Evolutionary conservation across 2,113 vertebrate genomes (phyloP).

Genomic region (Sakesphorus luctuosus): DNA sequence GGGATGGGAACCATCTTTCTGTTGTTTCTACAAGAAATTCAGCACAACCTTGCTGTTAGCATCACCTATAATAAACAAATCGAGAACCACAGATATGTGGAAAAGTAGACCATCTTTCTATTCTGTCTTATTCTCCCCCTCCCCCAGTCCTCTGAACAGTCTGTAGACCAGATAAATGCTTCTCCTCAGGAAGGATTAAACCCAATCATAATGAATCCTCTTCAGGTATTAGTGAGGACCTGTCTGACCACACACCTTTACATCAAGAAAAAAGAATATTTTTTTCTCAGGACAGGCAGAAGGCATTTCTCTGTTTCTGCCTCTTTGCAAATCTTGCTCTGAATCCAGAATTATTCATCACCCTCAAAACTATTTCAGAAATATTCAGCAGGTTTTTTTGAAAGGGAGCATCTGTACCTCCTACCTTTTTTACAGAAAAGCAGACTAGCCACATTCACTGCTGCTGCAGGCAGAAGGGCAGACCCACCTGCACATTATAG

Average conservation of each 20-base stretch:
- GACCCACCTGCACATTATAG: not conserved
- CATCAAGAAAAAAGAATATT: not conserved
- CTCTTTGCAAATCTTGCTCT: not conserved
- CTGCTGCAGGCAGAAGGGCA: not conserved
- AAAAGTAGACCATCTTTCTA: not conserved
- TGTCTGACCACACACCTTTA: not conserved
- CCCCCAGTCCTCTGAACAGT: not conserved
- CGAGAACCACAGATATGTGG: not conserved
- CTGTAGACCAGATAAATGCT: not conserved
- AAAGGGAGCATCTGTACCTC: not conserved
- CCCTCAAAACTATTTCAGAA: not conserved
- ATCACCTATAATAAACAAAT: not conserved
- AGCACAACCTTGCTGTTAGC: not conserved
- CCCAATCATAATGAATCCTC: not conserved
- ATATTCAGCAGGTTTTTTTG: not conserved
- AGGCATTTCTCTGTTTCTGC: not conserved
- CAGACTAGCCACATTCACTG: not conserved
- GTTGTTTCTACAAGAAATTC: not conserved
- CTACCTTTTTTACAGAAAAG: not conserved
- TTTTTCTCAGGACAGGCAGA: not conserved
- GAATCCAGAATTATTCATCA: not conserved
- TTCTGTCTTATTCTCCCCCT: not conserved
- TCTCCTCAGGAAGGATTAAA: constrained; percentile 25
- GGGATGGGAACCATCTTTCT: not conserved
- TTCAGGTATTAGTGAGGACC: not conserved